phyloP scores from a whole-genome alignment of 1,140 invertebrate species.

The Chymomyza costata region DNA sequence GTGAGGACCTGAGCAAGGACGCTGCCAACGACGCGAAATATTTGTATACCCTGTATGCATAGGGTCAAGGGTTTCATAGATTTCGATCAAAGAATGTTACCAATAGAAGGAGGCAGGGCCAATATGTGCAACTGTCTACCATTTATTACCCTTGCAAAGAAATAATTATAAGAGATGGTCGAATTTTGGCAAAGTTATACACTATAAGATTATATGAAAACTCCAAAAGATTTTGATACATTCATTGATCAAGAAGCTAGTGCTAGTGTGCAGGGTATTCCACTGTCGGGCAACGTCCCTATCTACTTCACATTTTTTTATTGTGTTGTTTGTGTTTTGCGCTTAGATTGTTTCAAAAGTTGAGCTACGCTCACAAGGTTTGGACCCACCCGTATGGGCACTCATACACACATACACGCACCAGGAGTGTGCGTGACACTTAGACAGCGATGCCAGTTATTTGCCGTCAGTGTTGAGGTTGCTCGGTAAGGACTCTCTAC shows the following conservation, averaged over 20 bases:
- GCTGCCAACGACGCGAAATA: constrained; percentile 22
- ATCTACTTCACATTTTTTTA: no score
- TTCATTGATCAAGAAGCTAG: no score
- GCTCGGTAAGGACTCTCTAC: constrained; percentile 21
- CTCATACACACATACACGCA: constrained; percentile 7
- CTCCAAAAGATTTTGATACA: no score
- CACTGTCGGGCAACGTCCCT: constrained; percentile 34
- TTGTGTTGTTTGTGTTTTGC: constrained; percentile 44
- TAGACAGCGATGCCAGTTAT: constrained; percentile 1
- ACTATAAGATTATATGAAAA: no score
- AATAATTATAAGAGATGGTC: no score
- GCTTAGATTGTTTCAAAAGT: constrained; percentile 12
- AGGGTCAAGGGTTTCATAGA: no score
- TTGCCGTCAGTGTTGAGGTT: constrained; percentile 3
- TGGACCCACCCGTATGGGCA: constrained; percentile 22
- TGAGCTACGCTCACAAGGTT: constrained; percentile 21
- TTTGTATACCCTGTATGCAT: no score
- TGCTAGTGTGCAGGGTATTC: no score
- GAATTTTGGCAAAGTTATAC: no score
- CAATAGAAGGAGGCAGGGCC: constrained; percentile 5
- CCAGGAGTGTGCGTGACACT: constrained; percentile 6
- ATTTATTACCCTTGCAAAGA: no score
- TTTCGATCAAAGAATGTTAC: constrained; percentile 22
- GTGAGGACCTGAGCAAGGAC: no score
- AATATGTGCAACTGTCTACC: constrained; percentile 11